Percentiles rank a stretch among this genome's conserved stretches.
These are phyloP conservation scores for Nemotelus pantherinus DNA, from an alignment of 2,888 invertebrate genomes.

Conservation along the genomic window DNA sequence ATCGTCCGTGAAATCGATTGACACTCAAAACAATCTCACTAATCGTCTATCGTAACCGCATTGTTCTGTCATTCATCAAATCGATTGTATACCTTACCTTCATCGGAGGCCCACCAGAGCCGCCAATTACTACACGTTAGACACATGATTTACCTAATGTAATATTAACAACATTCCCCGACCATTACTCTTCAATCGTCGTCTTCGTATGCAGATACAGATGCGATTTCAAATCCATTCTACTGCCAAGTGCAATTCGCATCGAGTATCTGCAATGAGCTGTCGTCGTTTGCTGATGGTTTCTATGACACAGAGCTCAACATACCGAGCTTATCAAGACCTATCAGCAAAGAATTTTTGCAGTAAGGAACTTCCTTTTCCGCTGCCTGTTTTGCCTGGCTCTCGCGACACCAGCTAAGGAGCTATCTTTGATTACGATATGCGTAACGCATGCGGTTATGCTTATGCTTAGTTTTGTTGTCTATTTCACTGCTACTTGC, in stretches of 20 bases:
- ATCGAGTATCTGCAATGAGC: not conserved
- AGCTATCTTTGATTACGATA: not conserved
- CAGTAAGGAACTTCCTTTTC: slow-evolving; percentile 34
- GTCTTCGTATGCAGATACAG: not conserved
- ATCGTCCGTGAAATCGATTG: no score
- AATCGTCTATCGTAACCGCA: no score
- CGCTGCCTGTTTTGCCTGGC: not conserved
- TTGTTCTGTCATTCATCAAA: no score
- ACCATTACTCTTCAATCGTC: slow-evolving; percentile 17
- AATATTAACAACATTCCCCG: not conserved
- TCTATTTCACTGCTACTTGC: not conserved
- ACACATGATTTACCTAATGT: not conserved
- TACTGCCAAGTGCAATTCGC: no score
- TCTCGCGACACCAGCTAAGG: not conserved
- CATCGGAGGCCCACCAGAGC: not conserved
- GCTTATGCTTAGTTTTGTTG: not conserved
- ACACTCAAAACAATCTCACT: no score
- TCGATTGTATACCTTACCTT: no score
- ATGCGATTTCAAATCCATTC: not conserved
- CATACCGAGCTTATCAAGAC: not conserved
- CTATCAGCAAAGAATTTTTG: slow-evolving; percentile 18
- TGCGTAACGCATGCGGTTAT: slow-evolving; percentile 21
- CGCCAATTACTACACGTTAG: not conserved
- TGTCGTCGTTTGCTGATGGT: not conserved
- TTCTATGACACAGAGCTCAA: not conserved